phyloP scores from a whole-genome alignment of 2,113 vertebrate species.

The Litocranius walleri region DNA sequence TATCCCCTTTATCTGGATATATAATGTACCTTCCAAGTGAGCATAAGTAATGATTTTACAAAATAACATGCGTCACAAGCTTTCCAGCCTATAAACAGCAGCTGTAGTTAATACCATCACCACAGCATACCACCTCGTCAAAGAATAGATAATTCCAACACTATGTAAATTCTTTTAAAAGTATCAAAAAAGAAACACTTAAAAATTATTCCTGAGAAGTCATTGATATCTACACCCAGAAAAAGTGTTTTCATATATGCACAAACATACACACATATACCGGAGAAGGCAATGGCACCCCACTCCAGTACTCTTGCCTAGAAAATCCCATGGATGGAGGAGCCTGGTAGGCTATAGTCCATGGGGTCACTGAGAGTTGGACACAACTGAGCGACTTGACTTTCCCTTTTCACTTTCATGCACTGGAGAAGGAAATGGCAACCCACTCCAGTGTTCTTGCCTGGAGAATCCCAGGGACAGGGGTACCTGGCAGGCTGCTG shows the following conservation, averaged over 20 bases:
- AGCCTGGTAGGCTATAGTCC: too few relatives aligned
- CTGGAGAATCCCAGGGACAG: too few relatives aligned
- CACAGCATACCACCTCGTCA: neutral
- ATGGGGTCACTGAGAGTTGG: fast-evolving
- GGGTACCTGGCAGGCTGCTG: too few relatives aligned
- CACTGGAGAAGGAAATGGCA: too few relatives aligned
- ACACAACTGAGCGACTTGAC: too few relatives aligned
- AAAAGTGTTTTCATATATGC: neutral
- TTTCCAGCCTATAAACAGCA: neutral
- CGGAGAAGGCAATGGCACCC: too few relatives aligned
- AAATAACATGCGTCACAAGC: neutral
- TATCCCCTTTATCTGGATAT: neutral
- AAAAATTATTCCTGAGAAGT: neutral
- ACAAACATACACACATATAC: neutral
- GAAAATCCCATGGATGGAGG: too few relatives aligned
- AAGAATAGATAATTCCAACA: neutral
- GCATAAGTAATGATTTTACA: neutral
- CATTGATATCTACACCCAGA: neutral
- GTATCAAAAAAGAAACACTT: neutral
- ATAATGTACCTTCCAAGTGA: neutral
- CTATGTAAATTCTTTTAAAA: constrained; percentile 10
- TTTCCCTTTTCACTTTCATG: too few relatives aligned
- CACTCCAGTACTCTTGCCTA: too few relatives aligned
- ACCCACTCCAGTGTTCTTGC: too few relatives aligned
- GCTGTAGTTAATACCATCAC: neutral